phyloP scores from a whole-genome alignment of 2,797 vertebrate species.

The Chaenodraco wilsoni region DNA sequence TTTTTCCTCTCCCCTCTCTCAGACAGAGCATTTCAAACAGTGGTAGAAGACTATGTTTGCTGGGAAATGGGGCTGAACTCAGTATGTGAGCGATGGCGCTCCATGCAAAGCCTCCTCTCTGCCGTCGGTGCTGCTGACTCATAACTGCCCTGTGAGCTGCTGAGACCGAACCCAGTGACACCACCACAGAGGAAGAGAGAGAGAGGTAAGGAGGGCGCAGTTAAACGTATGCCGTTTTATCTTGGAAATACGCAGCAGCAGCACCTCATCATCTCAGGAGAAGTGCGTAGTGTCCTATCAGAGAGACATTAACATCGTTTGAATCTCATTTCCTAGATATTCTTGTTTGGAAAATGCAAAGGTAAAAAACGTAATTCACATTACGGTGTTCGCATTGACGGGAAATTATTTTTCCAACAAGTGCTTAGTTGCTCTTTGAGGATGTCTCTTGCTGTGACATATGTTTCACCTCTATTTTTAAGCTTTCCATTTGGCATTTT shows the following conservation, averaged over 20 bases:
- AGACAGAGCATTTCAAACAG: conserved; percentile 27
- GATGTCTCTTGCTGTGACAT: neutral
- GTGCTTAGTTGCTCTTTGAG: neutral
- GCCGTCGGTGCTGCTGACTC: conserved; percentile 78
- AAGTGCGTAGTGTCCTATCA: conserved; percentile 29
- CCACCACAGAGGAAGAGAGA: conserved; percentile 35
- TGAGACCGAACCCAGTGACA: conserved; percentile 61
- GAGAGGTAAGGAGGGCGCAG: conserved; percentile 21
- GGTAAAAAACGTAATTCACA: conserved; percentile 29
- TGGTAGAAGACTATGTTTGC: conserved; percentile 10
- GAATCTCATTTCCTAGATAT: conserved; percentile 54
- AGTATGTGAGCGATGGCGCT: conserved; percentile 51
- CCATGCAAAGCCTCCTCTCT: conserved; percentile 66
- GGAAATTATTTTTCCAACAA: conserved; percentile 13
- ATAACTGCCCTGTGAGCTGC: conserved; percentile 67
- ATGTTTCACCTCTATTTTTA: conserved; percentile 18
- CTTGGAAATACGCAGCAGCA: conserved; percentile 39
- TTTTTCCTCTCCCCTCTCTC: neutral
- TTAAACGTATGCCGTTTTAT: conserved; percentile 47
- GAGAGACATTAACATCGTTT: conserved; percentile 38
- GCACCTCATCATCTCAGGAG: conserved; percentile 45
- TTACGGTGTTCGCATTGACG: conserved; percentile 22
- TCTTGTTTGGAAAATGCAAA: conserved; percentile 36
- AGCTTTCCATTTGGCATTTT: neutral
- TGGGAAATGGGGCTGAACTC: conserved; percentile 39